phyloP scores from a whole-genome alignment of 2,113 vertebrate genomes.

The Misgurnus mizolepis region DNA sequence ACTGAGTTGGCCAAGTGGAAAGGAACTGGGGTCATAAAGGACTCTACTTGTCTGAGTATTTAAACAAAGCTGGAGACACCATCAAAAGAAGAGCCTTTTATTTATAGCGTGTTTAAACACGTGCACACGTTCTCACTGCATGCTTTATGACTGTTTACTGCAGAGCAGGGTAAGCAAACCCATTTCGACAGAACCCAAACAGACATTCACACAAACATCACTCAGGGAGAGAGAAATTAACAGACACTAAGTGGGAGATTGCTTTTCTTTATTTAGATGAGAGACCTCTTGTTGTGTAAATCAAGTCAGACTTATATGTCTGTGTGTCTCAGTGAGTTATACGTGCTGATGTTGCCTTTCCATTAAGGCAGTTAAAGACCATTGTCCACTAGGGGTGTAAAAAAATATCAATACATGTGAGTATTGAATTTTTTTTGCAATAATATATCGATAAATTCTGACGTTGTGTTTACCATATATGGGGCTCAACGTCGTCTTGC shows the following conservation, averaged over 20 bases:
- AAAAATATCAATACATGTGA: no score
- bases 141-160: slow-evolving; percentile 46
- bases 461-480: no score
- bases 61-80: slow-evolving; percentile 44
- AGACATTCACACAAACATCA: slow-evolving; percentile 2
- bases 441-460: no score
- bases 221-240: slow-evolving; percentile 14
- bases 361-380: background rate
- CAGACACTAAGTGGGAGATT: background rate
- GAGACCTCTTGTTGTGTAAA: background rate
- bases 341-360: background rate
- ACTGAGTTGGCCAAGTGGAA: slow-evolving; percentile 23
- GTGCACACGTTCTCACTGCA: background rate
- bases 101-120: slow-evolving; percentile 39
- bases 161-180: slow-evolving; percentile 27
- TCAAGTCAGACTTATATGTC: background rate
- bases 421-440: no score
- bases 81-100: slow-evolving; percentile 45
- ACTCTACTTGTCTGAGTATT: slow-evolving; percentile 39
- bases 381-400: background rate
- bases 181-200: slow-evolving; percentile 39
- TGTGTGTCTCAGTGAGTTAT: background rate
- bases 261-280: background rate
- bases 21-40: slow-evolving; percentile 38
- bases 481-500: no score